Evolutionary conservation across 2,113 vertebrate genomes (phyloP), one percentile per base, ranked within the genome.

Genomic region (Gasterosteus nipponicus): DNA sequence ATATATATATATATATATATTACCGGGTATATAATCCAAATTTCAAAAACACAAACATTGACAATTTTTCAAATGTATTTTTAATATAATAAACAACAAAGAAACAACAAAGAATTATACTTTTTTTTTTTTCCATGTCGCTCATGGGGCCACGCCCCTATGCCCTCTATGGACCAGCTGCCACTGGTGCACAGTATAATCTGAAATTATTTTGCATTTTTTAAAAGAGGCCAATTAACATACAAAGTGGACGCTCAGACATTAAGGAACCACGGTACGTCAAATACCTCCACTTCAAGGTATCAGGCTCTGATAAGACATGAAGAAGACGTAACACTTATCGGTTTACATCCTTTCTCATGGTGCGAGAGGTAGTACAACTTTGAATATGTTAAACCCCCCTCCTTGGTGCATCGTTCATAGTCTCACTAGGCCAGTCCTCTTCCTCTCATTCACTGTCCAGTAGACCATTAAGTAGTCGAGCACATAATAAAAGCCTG

Each of bases 211-310:
- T 58, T 46, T 53, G 3, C 14, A 59, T 18, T 47, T 35, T 4
- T 22, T 9, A 15, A 47, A 75, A 58, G 68, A 77, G 22, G 31
- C 22, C 35, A 71, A 67, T 69, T 56, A 68, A 72, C 53, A 76
- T 39, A n/a, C 29, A 66, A 33, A 64, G 33, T 42, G 19, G 33
- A 73, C 47, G 16, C 35, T 47, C 66, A 69, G 73, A 76, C 73
- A 65, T 66, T 22, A 71, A 73, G 81, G 79, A 72, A 69, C 60
- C 61, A 3, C 2, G 7, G 59, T 5, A 53, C 26, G 46, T 54
- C 44, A 26, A 77, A n/a, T 42, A 29, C 35, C 47, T 73, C 64
- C 57, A 53, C 51, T 41, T 61, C 54, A 47, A 22, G 16, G n/a
- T 41, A 57, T 51, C 19, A 35, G 3, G 3, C 16, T 9, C 46